Base-by-base conservation (phyloP, 2,888 invertebrate species). In the Torymus texanus region DNA sequence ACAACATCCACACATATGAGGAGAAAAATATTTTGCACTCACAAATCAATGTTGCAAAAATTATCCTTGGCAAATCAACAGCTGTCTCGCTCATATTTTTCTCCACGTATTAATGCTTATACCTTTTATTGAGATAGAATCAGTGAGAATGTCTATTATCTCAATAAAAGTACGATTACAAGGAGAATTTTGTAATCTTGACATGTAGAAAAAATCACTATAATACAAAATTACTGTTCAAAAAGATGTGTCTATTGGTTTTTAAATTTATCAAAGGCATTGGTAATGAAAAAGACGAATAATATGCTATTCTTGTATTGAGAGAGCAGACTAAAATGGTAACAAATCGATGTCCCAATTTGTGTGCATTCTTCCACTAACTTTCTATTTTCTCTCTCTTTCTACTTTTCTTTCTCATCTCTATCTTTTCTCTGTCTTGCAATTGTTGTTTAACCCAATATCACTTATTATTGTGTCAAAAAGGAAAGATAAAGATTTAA, bases 311-410 rank as follows among this genome's bases (percentile, higher is more conserved):
- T 82, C 78, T 78, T 80, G 83, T 81, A 83, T 82, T 81, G 81
- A 84, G 85, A 86, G 85, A 87, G 88, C 88, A 88, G 88, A 88
- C 88, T 88, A 88, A 88, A 88, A 84, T 88, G 88, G 88, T 87
- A 84, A 76, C 75, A 81, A 79, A 82, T 84, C 82, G 82, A 83
- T 82, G 82, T 83, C 81, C 76, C 79, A 79, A 78, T 76, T 82
- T 78, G 70, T 79, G 77, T 81, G 78, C 79, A 81, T 79, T 78
- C 73, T 78, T 81, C 67, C 21, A 77, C 56, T 79, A 73, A 78
- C 78, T 78, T 76, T 78, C 58, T 68, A 41, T 75, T 56, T 65
- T 29, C 62, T 79, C 63, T 75, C 14, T 79, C 75, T 77, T 50
- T 77, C 70, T 68, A 2, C 51, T 59, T 75, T 55, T 77, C 53